phyloP scores from a whole-genome alignment of 2,113 vertebrate genomes.

The Toxotes jaculatrix region DNA sequence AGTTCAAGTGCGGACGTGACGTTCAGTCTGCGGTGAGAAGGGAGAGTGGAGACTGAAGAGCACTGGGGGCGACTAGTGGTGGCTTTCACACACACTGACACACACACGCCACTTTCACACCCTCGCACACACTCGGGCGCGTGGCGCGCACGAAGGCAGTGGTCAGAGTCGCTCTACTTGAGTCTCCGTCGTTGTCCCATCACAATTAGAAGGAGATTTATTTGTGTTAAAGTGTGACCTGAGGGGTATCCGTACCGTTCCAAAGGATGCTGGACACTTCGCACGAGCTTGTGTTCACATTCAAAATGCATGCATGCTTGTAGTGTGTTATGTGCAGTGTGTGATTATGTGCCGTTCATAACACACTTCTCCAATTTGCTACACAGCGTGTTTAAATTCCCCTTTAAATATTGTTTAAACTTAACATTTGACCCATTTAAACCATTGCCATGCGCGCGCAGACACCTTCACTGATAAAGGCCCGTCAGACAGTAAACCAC shows the following conservation, averaged over 20 bases:
- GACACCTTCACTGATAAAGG: not conserved
- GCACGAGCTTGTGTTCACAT: not conserved
- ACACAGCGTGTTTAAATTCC: not conserved
- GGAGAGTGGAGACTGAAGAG: slow-evolving; percentile 92
- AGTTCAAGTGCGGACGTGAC: slow-evolving; percentile 99
- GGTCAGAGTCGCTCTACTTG: slow-evolving; percentile 57
- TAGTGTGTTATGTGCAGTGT: not conserved
- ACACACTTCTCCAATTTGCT: not conserved
- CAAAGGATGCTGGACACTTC: slow-evolving; percentile 34
- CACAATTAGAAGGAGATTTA: not conserved
- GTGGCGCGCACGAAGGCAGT: slow-evolving; percentile 58
- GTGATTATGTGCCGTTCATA: not conserved
- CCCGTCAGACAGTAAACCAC: not conserved
- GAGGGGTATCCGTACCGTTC: slow-evolving; percentile 5
- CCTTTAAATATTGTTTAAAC: not conserved
- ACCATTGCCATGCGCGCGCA: not conserved
- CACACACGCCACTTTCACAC: slow-evolving; percentile 39
- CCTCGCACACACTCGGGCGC: slow-evolving; percentile 32
- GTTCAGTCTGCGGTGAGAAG: slow-evolving; percentile 97
- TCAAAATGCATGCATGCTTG: not conserved
- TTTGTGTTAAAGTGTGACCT: not conserved
- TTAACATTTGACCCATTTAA: not conserved
- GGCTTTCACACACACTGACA: slow-evolving; percentile 89
- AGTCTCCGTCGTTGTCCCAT: slow-evolving; percentile 26
- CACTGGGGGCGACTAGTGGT: slow-evolving; percentile 99